Percentiles rank a stretch among this genome's conserved stretches.
Conservation (phyloP, 2,797 vertebrate genomes). For the Hoplostethus atlanticus region DNA sequence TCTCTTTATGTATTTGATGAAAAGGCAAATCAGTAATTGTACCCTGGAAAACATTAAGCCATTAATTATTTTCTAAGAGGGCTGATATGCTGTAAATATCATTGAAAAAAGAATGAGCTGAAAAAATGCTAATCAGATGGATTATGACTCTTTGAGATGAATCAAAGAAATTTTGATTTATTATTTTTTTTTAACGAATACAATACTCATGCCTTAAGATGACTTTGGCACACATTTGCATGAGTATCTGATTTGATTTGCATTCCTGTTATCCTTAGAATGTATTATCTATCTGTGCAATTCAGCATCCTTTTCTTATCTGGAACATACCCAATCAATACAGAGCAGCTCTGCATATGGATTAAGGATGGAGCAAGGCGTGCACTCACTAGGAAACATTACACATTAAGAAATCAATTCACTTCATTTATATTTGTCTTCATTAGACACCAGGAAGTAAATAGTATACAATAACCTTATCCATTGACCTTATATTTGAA, state of each 20-base stretch:
- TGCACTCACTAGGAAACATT: constrained; percentile 51
- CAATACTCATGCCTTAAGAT: constrained; percentile 70
- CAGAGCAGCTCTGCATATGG: constrained; percentile 81
- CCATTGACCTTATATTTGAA: constrained; percentile 18
- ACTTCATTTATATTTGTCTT: constrained; percentile 46
- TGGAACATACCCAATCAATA: constrained; percentile 81
- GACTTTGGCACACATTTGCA: constrained; percentile 80
- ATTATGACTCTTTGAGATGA: constrained; percentile 53
- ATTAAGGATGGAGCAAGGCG: constrained; percentile 70
- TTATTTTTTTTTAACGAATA: constrained; percentile 63
- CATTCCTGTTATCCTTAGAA: constrained; percentile 82
- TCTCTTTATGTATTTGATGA: constrained; percentile 61
- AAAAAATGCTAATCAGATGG: constrained; percentile 71
- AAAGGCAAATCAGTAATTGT: constrained; percentile 61
- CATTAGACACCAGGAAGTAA: constrained; percentile 32
- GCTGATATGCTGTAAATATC: constrained; percentile 39
- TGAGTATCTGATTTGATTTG: constrained; percentile 81
- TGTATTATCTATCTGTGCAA: constrained; percentile 77
- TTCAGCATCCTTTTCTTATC: constrained; percentile 81
- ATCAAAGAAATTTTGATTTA: constrained; percentile 41
- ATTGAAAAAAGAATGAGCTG: constrained; percentile 37
- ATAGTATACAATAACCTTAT: constrained; percentile 27
- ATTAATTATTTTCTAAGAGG: constrained; percentile 67
- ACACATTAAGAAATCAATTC: constrained; percentile 48
- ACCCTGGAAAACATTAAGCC: constrained; percentile 63